Evolutionary conservation across 2,888 invertebrate genomes (phyloP), one percentile per base, ranked within the genome.

Genomic region (Tetranychus truncatus): DNA sequence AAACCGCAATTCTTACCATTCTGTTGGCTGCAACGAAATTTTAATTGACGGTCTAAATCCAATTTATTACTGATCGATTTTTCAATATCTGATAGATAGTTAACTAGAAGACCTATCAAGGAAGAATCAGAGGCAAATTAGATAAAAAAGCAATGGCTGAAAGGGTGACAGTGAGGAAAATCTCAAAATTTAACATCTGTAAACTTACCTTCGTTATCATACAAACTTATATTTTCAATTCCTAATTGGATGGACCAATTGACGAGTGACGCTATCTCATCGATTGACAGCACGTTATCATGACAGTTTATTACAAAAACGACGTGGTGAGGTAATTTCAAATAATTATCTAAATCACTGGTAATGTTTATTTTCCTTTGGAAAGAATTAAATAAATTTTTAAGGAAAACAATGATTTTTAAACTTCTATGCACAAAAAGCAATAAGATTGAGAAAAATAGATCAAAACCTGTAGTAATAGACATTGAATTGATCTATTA

Each of bases 1-100:
- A 65, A 65, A 18, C n/a, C 1, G 65, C n/a, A 11, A 65, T 65
- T 65, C 20, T 67, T 69, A 69, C 69, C 69, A 69, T 69, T 69
- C 24, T 69, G 20, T 20, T 69, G 69, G 8, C 6, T 11, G 11
- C 21, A 5, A 20, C 21, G 20, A 21, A 69, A 69, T 69, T 69
- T 69, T 1, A 69, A 9, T 69, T 18, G 69, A 69, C 20, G 6
- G 20, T 69, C 21, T 20, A 21, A 69, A 69, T 24, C 11, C 8
- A 69, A 69, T 9, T n/a, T 5, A 1, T 24, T 18, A 24, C 69
- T 69, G 21, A 69, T 20, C 0, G 11, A 6, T 6, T 24, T 69
- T 21, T 69, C 69, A 20, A 69, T 5, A 20, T 24, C 20, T 9
- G 20, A 20, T 24, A 69, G 11, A 69, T 24, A 24, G 18, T 18